A percentile compares a stretch with the other conserved stretches of the same genome.
Conservation (phyloP, 2,113 vertebrate species). For the Plestiodon gilberti region DNA sequence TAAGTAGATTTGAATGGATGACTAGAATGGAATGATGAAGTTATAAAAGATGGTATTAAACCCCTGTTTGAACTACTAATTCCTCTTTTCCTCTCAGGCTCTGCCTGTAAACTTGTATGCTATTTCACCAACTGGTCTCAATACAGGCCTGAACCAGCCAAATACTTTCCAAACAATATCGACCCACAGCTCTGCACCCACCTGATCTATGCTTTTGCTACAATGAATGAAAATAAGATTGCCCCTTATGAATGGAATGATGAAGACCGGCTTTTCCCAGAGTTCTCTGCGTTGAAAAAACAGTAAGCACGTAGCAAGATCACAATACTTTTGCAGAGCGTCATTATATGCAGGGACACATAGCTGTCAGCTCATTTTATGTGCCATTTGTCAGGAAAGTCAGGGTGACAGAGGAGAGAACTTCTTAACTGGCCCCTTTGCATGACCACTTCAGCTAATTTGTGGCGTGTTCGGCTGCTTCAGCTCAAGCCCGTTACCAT, state of each 20-base stretch:
- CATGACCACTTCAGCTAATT: too few species aligned
- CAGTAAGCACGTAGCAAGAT: slow-evolving; percentile 63
- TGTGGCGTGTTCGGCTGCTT: too few species aligned
- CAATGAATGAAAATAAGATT: background rate
- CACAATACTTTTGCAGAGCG: too few species aligned
- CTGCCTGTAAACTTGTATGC: slow-evolving; percentile 76
- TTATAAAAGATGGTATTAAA: background rate
- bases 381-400: too few species aligned
- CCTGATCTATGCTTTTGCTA: too few species aligned
- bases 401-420: too few species aligned
- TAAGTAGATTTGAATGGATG: background rate
- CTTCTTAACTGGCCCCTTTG: too few species aligned
- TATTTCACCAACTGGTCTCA: slow-evolving; percentile 78
- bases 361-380: too few species aligned
- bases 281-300: slow-evolving; percentile 72
- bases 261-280: slow-evolving; percentile 49
- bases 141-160: slow-evolving; percentile 46
- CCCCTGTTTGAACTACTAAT: background rate
- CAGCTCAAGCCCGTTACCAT: too few species aligned
- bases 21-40: background rate
- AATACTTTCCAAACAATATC: too few species aligned
- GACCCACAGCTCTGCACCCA: too few species aligned
- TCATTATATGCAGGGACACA: too few species aligned
- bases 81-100: slow-evolving; percentile 52
- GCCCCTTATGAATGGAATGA: slow-evolving; percentile 59